Base-by-base conservation (phyloP, 2,113 vertebrate genomes). In the Diadophis punctatus region DNA sequence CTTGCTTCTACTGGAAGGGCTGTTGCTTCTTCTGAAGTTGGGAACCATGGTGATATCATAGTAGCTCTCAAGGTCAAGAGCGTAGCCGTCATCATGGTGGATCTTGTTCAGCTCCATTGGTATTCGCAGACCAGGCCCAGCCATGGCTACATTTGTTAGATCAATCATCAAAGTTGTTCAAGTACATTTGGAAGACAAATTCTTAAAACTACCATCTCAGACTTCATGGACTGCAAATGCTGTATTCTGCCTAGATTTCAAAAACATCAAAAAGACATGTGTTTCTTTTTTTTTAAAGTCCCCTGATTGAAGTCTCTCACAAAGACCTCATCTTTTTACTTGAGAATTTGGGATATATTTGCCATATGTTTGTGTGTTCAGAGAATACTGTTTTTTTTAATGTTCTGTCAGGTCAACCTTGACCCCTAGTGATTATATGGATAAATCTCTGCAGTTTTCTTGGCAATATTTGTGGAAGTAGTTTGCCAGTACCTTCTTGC, bases 1-100 rank as follows among this genome's bases (percentile, higher is more conserved):
- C 89, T 94, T 94, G 92, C 86, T 93, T 94, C 4, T 97, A 0
- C 39, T 92, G 84, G 97, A 80, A 0, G 92, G 95, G 93, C 97
- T 96, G 0, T 93, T 96, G 95, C 96, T 97, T 74, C 90, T 91
- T 63, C 34, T 93, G 91, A 97, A 95, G 86, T 95, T 96, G 91
- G 97, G 94, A 51, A 94, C 96, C 96, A 95, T 63, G 52, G 95
- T 96, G 0, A 96, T 95, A 49, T 96, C 96, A 0, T 96, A 91
- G 68, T 93, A 95, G 51, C 27, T 95, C 58, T 88, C 94, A 91
- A 95, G 51, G 0, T 51, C 96, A 0, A 22, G 89, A 93, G 91
- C 1, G 0, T 93, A 94, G n/a, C 91, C 95, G 86, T 93, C 95
- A 92, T 95, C 95, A 0, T 95, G 93, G 63, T 93, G 94, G n/a